Evolutionary conservation across 2,113 vertebrate genomes (phyloP), one percentile per base, ranked within the genome.

Genomic region (Semicossyphus pulcher): DNA sequence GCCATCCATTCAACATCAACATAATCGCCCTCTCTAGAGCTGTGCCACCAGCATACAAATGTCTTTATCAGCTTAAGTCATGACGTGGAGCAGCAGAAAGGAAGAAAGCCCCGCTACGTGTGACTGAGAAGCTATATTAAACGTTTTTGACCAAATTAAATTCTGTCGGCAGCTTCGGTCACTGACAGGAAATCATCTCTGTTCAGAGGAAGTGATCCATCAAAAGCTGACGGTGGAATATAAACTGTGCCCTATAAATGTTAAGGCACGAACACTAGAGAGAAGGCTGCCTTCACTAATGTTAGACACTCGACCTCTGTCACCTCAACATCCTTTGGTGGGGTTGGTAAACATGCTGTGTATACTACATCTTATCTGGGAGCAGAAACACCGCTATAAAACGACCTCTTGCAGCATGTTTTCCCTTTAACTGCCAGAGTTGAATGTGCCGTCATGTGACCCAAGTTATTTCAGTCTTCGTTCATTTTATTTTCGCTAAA

Each of bases 201-300:
- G 32, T 34, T 67, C 52, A 58, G 49, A 81, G 69, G 60, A 66
- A 65, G 80, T 54, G 20, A 88, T 83, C 53, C 57, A 84, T 86
- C 72, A 76, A 56, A 78, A 60, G 25, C 23, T 53, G 74, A 75
- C n/a, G n/a, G 48, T 36, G 53, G 68, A 76, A 70, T 65, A 67
- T 52, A 80, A 78, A 69, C 58, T 14, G n/a, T n/a, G 11, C 28
- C 49, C 31, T 21, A 23, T 75, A 47, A 76, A 71, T 41, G 34
- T 57, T 54, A 56, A 65, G 4, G 1, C 28, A 52, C 15, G 32
- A 54, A 32, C 32, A 12, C 31, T 49, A 15, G 26, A 7, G 7
- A 34, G 28, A 34, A 61, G 37, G 47, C 47, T 28, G 16, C 15
- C 11, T 8, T 75, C 15, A 36, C 16, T 23, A 25, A 45, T 4